These are phyloP conservation scores for Scaptomyza graminum DNA, from an alignment of 1,140 invertebrate genomes.

Conservation along the genomic window DNA sequence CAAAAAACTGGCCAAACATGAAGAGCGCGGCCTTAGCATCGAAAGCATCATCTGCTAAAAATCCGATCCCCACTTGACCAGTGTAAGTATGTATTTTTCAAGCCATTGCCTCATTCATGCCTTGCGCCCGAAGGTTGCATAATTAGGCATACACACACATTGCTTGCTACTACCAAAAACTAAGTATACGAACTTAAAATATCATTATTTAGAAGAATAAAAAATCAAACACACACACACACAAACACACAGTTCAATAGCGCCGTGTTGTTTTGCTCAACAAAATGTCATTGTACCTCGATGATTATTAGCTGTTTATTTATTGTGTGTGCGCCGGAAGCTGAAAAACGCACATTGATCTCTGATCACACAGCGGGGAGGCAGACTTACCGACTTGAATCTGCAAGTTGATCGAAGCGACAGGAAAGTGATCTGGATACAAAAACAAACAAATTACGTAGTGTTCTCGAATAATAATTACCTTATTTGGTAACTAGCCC, in stretches of 20 bases:
- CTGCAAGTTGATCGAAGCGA: slow-evolving; percentile 20
- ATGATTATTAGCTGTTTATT: slow-evolving; percentile 34
- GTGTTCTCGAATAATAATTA: background rate
- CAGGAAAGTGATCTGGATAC: background rate
- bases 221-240: slow-evolving; percentile 13
- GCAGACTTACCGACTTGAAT: slow-evolving; percentile 21
- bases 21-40: slow-evolving; percentile 51
- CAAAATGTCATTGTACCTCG: slow-evolving; percentile 67
- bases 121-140: slow-evolving; percentile 58
- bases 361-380: slow-evolving; percentile 12
- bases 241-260: background rate
- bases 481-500: no score
- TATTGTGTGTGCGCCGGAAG: slow-evolving; percentile 52
- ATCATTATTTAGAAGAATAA: slow-evolving; percentile 4
- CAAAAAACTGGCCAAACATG: slow-evolving; percentile 58
- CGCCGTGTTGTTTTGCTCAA: slow-evolving; percentile 21
- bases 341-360: slow-evolving; percentile 17
- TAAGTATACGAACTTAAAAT: slow-evolving; percentile 35
- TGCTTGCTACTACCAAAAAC: no score
- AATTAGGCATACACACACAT: slow-evolving; percentile 40
- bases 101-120: slow-evolving; percentile 37
- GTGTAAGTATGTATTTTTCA: slow-evolving; percentile 26
- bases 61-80: slow-evolving; percentile 51
- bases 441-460: background rate
- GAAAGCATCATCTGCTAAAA: slow-evolving; percentile 47